Percentiles rank a stretch among this genome's conserved stretches.
phyloP scores from a whole-genome alignment of 2,888 invertebrate genomes.

The Acheta domesticus region DNA sequence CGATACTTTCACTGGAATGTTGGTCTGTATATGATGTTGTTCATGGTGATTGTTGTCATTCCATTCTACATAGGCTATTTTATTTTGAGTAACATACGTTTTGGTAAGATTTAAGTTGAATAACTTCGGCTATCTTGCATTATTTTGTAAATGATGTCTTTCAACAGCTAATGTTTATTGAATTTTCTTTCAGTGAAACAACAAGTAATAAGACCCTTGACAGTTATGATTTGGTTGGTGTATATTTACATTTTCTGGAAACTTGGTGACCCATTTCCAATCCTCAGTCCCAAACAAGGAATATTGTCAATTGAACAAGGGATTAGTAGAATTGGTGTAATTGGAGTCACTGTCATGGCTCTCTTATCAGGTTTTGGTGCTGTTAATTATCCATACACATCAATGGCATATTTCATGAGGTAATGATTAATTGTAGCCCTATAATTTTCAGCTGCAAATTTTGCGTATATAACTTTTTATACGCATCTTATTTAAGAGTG shows the following conservation, averaged over 20 bases:
- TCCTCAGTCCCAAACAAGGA: constrained; percentile 93
- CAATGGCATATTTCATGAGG: constrained; percentile 97
- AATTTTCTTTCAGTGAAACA: constrained; percentile 61
- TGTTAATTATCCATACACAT: constrained; percentile 98
- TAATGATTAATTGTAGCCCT: constrained; percentile 38
- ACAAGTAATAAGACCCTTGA: constrained; percentile 73
- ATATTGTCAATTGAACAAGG: constrained; percentile 85
- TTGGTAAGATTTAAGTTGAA: constrained; percentile 58
- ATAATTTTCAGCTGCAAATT: too few relatives aligned
- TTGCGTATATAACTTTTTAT: too few relatives aligned
- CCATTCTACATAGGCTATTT: constrained; percentile 97
- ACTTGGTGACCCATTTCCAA: constrained; percentile 97
- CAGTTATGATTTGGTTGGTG: constrained; percentile 79
- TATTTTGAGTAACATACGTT: constrained; percentile 82
- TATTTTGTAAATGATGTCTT: constrained; percentile 31
- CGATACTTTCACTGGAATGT: constrained; percentile 94
- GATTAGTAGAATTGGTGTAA: constrained; percentile 95
- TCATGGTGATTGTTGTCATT: constrained; percentile 92
- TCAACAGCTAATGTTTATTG: not conserved
- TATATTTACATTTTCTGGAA: constrained; percentile 98
- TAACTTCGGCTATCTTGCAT: constrained; percentile 33
- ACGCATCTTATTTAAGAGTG: too few relatives aligned
- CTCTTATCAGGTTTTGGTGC: constrained; percentile 98
- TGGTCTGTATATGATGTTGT: constrained; percentile 82
- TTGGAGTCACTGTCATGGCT: constrained; percentile 99